Evolutionary conservation across 2,113 vertebrate species (phyloP).

Genomic region (Sphaerodactylus townsendi): DNA sequence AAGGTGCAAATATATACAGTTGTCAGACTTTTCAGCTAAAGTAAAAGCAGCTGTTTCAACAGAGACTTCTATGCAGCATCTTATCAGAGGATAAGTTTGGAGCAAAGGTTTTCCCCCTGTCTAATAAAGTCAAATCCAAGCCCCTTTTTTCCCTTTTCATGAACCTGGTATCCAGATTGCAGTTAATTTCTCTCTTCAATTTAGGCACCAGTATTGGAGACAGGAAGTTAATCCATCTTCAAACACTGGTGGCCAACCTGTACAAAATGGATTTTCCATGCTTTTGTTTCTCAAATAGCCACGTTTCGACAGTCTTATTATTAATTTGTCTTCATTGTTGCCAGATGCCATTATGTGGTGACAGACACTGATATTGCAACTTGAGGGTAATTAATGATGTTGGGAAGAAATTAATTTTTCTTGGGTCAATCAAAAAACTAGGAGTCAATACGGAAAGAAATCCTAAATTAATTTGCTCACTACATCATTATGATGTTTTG

Average conservation of each 20-base stretch:
- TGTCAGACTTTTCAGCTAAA: slow-evolving; percentile 65
- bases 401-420: slow-evolving; percentile 64
- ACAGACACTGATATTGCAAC: slow-evolving; percentile 70
- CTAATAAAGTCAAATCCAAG: slow-evolving; percentile 43
- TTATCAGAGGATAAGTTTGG: slow-evolving; percentile 20
- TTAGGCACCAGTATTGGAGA: slow-evolving; percentile 73
- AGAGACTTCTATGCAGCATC: slow-evolving; percentile 36
- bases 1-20: slow-evolving; percentile 57
- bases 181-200: slow-evolving; percentile 80
- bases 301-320: slow-evolving; percentile 75
- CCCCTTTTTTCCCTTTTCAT: slow-evolving; percentile 68
- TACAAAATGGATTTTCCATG: slow-evolving; percentile 76
- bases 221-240: slow-evolving; percentile 81
- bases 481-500: slow-evolving; percentile 12
- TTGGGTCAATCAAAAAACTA: slow-evolving; percentile 32
- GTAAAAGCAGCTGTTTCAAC: slow-evolving; percentile 57
- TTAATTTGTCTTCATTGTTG: slow-evolving; percentile 83
- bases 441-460: slow-evolving; percentile 55
- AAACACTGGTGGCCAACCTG: slow-evolving; percentile 76
- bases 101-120: slow-evolving; percentile 45
- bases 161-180: slow-evolving; percentile 77
- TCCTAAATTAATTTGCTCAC: slow-evolving; percentile 31
- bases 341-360: slow-evolving; percentile 83
- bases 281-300: slow-evolving; percentile 76
- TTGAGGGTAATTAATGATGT: slow-evolving; percentile 59